Evolutionary conservation across 2,888 invertebrate genomes (phyloP), one percentile per base, ranked within the genome.

Genomic region (Ellobium chinense): DNA sequence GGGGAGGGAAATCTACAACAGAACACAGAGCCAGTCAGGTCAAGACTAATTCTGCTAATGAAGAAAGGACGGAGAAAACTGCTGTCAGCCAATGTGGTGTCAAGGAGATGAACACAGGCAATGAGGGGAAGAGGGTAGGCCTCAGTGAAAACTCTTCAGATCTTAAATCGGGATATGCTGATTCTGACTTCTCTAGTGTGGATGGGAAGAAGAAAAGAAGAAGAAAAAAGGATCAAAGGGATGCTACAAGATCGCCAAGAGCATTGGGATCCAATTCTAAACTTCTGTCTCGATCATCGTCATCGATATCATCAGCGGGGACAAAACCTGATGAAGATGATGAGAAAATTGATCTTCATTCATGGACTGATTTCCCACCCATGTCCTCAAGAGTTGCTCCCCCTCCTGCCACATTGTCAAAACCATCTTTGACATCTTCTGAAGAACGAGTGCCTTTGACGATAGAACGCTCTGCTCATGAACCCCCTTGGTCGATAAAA

Each of bases 361-460:
- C 80, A n/a, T 80, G 80, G 80, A 80, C 80, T 34, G 80, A 80
- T 54, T 80, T 80, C 37, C 80, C 80, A 14, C 80, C 80, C 0
- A 68, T 80, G 73, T 78, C 72, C 1, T 27, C 36, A 21, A 46
- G 72, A 36, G 54, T 5, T 36, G 36, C 37, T 18, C 21, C 65
- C 9, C 39, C 31, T 29, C 46, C 63, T 31, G n/a, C 62, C 29
- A 21, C 63, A 5, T 60, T n/a, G n/a, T 74, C 74, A 1, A 46
- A 29, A 63, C n/a, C 39, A 2, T 7, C 9, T 27, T 14, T 37
- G 27, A 65, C 37, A 27, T 68, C 78, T 31, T 12, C 29, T 9
- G 39, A 60, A 14, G 60, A 69, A 24, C 37, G 39, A 29, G 72
- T 78, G 34, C 34, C 78, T 29, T 36, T 78, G 1, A 78, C 72